A percentile compares a stretch with the other conserved stretches of the same genome.
Conservation (phyloP, 1,140 invertebrate species). For the Cotesia glomerata region DNA sequence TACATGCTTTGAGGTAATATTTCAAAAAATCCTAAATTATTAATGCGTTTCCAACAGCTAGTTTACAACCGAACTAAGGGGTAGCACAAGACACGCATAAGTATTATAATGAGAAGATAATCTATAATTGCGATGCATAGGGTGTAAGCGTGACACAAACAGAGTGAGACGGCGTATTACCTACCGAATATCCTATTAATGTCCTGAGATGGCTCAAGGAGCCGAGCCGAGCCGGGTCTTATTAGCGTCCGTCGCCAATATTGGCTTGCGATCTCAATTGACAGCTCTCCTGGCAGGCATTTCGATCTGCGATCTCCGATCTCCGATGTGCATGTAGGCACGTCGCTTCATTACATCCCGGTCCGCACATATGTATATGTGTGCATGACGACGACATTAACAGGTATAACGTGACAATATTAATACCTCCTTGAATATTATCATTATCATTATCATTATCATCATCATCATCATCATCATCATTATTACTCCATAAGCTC, state of each 20-base stretch:
- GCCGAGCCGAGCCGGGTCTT: constrained; percentile 17
- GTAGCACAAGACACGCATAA: no score
- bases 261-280: constrained; percentile 45
- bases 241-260: constrained; percentile 41
- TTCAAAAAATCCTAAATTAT: no score
- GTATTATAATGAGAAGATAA: not conserved
- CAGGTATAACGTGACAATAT: constrained; percentile 41
- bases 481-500: no score
- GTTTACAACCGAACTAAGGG: no score
- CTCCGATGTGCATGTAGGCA: not conserved
- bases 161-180: not conserved
- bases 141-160: not conserved
- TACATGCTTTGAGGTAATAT: no score
- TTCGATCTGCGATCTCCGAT: not conserved
- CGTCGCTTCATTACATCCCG: not conserved
- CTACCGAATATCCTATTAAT: constrained; percentile 6
- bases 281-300: constrained; percentile 32
- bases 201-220: not conserved
- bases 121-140: not conserved
- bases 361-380: not conserved
- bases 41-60: no score
- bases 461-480: no score
- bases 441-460: no score
- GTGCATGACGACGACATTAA: constrained; percentile 39
- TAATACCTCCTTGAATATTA: constrained; percentile 30